These are phyloP conservation scores for Lasiommata megera DNA, from an alignment of 2,888 invertebrate genomes.

Conservation along the genomic window DNA sequence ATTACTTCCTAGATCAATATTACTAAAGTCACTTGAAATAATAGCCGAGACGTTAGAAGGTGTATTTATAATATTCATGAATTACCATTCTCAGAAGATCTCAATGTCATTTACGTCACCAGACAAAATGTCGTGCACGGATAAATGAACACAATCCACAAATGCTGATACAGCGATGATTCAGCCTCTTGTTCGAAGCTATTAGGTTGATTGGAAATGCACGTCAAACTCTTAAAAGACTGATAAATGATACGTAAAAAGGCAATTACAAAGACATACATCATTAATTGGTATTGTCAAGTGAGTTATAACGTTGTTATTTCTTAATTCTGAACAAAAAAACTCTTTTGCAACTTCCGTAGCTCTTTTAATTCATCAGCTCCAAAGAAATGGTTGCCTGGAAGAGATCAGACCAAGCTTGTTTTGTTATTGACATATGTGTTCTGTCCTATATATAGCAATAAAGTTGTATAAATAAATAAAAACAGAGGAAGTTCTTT, in stretches of 20 bases:
- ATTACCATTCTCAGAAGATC: neutral
- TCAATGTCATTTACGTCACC: constrained; percentile 10
- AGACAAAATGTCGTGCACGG: constrained; percentile 1
- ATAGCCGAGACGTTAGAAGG: neutral
- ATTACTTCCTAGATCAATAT: no score
- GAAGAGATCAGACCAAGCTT: no score
- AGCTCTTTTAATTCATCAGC: no score
- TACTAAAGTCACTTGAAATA: neutral
- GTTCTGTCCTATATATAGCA: no score
- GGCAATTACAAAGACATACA: neutral
- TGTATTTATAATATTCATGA: neutral
- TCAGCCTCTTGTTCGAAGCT: constrained; percentile 19
- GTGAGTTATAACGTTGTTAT: neutral
- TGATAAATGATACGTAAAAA: constrained; percentile 14
- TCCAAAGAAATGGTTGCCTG: no score
- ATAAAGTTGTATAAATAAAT: no score
- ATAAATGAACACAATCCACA: constrained; percentile 19
- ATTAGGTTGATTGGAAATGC: constrained; percentile 27
- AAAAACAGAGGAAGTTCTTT: no score
- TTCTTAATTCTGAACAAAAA: no score
- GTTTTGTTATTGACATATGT: no score
- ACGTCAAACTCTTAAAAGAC: constrained; percentile 18
- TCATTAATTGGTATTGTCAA: neutral
- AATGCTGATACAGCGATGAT: constrained; percentile 14
- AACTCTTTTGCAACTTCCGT: no score